Evolutionary conservation across 2,113 vertebrate species (phyloP).

Genomic region (Hydropotes inermis): DNA sequence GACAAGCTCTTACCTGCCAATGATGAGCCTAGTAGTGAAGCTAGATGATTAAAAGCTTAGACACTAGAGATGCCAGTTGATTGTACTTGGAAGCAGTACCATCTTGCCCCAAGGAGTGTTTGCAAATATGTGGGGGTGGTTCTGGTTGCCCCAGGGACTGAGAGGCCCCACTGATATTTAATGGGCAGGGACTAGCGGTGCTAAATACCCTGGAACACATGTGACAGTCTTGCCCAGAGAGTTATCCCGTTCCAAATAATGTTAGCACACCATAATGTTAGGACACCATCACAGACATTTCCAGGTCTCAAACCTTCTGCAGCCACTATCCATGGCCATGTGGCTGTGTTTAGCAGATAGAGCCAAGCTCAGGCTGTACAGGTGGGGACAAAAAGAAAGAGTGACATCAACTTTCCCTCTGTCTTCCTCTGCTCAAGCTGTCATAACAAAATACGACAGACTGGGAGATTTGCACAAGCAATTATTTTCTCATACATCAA

Average conservation of each 20-base stretch:
- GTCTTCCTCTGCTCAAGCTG: background rate
- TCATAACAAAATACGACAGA: background rate
- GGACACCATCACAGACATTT: background rate
- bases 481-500: background rate
- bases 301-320: accelerated
- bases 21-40: background rate
- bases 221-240: background rate
- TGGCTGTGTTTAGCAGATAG: background rate
- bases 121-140: background rate
- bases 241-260: background rate
- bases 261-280: background rate
- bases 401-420: background rate
- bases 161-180: background rate
- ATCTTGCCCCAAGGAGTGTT: background rate
- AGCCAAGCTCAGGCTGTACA: accelerated
- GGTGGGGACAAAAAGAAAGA: background rate
- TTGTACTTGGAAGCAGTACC: background rate
- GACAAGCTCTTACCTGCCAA: background rate
- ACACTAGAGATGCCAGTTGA: background rate
- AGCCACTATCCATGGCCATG: background rate
- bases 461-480: background rate
- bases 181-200: background rate
- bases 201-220: background rate
- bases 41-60: background rate
- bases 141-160: background rate